Conservation (phyloP, 2,797 vertebrate genomes). For the Neoniphon sammara region DNA sequence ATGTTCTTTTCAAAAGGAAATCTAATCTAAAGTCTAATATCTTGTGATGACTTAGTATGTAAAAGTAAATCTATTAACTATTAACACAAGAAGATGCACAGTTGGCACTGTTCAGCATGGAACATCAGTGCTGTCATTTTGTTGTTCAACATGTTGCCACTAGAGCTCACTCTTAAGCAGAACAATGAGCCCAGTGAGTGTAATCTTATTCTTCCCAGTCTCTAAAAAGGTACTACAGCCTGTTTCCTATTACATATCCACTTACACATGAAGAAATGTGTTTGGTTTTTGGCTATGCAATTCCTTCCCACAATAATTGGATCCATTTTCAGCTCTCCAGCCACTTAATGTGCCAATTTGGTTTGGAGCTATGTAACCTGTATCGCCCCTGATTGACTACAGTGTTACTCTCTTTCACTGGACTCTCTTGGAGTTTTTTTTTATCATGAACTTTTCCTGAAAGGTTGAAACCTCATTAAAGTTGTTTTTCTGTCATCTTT, state of each 20-base stretch:
- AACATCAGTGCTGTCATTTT: conserved; percentile 44
- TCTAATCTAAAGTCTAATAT: too few relatives aligned
- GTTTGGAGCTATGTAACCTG: conserved; percentile 57
- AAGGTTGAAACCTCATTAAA: conserved; percentile 9
- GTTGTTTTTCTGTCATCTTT: conserved; percentile 22
- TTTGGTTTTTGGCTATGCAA: conserved; percentile 61
- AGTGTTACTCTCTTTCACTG: conserved; percentile 17
- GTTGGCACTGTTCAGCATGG: background rate
- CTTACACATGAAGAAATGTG: conserved; percentile 60
- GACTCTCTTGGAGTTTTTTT: conserved; percentile 21
- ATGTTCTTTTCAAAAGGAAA: too few relatives aligned
- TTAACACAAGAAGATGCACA: background rate
- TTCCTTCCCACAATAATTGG: conserved; percentile 68
- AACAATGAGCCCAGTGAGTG: conserved; percentile 63
- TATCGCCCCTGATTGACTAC: conserved; percentile 37
- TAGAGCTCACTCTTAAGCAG: conserved; percentile 87
- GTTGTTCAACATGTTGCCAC: conserved; percentile 79
- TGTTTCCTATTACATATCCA: conserved; percentile 68
- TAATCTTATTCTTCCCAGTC: conserved; percentile 45
- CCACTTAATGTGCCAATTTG: conserved; percentile 58
- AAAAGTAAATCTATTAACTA: background rate
- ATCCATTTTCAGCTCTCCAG: conserved; percentile 55
- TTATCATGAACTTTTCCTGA: conserved; percentile 19
- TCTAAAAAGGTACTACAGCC: conserved; percentile 53
- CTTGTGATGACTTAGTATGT: background rate